Base-by-base conservation (phyloP, 2,113 vertebrate species). In the Deroptyus accipitrinus region DNA sequence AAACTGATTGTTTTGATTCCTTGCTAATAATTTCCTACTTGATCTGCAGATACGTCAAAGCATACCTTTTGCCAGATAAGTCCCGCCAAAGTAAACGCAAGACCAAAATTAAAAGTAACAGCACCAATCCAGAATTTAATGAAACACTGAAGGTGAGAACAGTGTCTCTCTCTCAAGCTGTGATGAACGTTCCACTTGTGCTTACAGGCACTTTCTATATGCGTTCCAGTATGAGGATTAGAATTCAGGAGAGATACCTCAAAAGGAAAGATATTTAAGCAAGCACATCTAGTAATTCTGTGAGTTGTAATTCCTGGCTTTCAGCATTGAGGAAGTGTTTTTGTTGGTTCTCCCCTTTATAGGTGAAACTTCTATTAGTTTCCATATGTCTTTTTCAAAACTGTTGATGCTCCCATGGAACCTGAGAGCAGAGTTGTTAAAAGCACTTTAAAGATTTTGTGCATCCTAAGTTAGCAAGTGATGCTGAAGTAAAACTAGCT, bases 51-150 rank as follows among this genome's bases (percentile, higher is more conserved):
- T 99, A 99, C 46, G 99, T 99, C 92, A 99, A 99, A 98, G 97
- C 98, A 2, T 99, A 99, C 96, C 99, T 99, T 49, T 98, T 99
- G 92, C 99, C 99, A 25, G 99, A 99, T 88, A 99, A 97, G n/a
- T 99, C 99, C 42, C 98, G 99, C 75, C 99, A 99, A 96, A 99
- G 98, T 92, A 99, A 99, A 92, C 98, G 99, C 93, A 99, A 99
- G 98, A 99, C 99, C 64, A 99, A 99, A 97, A 98, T 99, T 96
- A 99, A 99, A 97, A 98, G 98, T 94, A 99, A 99, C 97, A 98
- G 97, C 97, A 99, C 98, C 61, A 99, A 98, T 97, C 99, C 99
- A 5, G 98, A 99, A 86, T 99, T 99, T 94, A 99, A 99, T 62
- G 99, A 99, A 97, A 99, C 94, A 0, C 96, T 99, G 85, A 99